Base-by-base conservation (phyloP, 2,113 vertebrate species). In the Sterrhoptilus dennistouni region DNA sequence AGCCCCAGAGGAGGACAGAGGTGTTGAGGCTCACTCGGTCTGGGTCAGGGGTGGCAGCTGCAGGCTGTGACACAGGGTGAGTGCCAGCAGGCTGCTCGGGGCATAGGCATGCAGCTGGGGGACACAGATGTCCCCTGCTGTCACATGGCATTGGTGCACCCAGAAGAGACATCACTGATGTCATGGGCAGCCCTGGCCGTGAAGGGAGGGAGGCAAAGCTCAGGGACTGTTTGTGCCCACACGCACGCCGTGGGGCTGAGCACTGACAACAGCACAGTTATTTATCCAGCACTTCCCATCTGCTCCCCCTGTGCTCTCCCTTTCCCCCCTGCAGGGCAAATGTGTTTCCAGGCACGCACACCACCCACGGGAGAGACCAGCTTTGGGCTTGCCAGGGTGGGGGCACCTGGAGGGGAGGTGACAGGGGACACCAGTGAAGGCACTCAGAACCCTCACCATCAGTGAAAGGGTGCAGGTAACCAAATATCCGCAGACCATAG, bases 401-500 rank as follows among this genome's bases (percentile, higher is more conserved):
- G 52, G 36, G 33, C 25, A 71, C 27, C 98, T 98, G 98, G 93
- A 87, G 52, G 60, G 23, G 17, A 16, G 42, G 40, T 44, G 56
- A 53, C 57, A 57, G 16, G 42, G 40, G 66, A 45, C 1, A 0
- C 0, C 1, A 83, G 53, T 5, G 2, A 52, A 1, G 2, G 40
- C 74, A 82, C 35, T 60, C 54, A 47, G 49, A 85, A 19, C 33
- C 50, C 98, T 98, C 97, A 99, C 99, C 99, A 6, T 98, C 94
- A 0, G 96, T 72, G 50, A 98, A 98, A 40, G 99, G 99, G 92
- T 99, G 99, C 82, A 99, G 90, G 93, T 99, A 99, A 87, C 99
- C 99, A 96, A 99, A 99, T 95, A 99, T 99, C 66, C 99, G 98
- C 79, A 99, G 98, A 21, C 99, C 99, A 3, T 99, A 99, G 97